A percentile compares a stretch with the other conserved stretches of the same genome.
Evolutionary conservation across 2,888 invertebrate species (phyloP).

Genomic region (Orchestes rusci): DNA sequence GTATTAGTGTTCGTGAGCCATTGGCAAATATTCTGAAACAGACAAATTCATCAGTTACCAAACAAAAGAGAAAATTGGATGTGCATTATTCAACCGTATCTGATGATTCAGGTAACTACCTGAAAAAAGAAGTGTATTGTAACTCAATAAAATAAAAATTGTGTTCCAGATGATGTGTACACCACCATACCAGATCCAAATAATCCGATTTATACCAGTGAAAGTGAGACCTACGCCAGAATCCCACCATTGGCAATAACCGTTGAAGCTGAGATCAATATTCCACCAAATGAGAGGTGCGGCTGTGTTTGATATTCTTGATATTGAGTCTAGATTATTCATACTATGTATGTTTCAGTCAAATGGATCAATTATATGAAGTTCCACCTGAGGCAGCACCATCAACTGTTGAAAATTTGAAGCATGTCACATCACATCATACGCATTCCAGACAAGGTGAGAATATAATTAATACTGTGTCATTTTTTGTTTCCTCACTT

Average conservation of each 20-base stretch:
- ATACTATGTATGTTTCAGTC: no score
- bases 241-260: slow-evolving; percentile 53
- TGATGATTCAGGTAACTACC: slow-evolving; percentile 72
- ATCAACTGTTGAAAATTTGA: slow-evolving; percentile 55
- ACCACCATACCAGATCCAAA: slow-evolving; percentile 80
- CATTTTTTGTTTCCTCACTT: slow-evolving; percentile 1
- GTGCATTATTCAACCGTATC: slow-evolving; percentile 86
- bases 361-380: slow-evolving; percentile 38
- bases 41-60: slow-evolving; percentile 46
- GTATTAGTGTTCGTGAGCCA: slow-evolving; percentile 85
- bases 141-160: no score
- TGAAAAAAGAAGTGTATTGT: no score
- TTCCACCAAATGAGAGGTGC: slow-evolving; percentile 26
- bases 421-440: slow-evolving; percentile 47
- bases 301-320: slow-evolving; percentile 4
- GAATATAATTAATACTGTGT: background rate
- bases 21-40: slow-evolving; percentile 69
- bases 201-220: slow-evolving; percentile 61
- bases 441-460: slow-evolving; percentile 55
- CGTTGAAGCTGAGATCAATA: slow-evolving; percentile 40
- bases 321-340: background rate
- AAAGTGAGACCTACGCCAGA: slow-evolving; percentile 82
- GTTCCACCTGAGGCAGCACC: slow-evolving; percentile 51
- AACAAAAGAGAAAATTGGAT: slow-evolving; percentile 46
- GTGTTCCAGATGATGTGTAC: slow-evolving; percentile 72